Percentiles rank a stretch among this genome's conserved stretches.
These are phyloP conservation scores for Psittacula derbiana DNA, from an alignment of 2,797 vertebrate genomes.

Conservation along the genomic window DNA sequence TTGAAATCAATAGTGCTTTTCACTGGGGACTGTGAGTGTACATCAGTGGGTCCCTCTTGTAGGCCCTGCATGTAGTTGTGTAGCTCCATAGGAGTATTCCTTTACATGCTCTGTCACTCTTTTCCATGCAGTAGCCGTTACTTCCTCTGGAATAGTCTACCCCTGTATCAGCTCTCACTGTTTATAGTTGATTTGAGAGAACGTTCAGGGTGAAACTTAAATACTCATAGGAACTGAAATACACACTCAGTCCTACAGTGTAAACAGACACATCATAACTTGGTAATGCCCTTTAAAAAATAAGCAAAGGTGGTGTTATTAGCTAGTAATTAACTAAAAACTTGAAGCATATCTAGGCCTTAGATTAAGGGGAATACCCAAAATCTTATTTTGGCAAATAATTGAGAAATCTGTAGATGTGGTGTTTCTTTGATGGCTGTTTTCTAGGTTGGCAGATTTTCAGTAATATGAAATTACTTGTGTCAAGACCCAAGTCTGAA, in stretches of 20 bases:
- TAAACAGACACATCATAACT: neutral
- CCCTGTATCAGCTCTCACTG: neutral
- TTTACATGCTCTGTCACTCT: neutral
- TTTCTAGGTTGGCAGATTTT: neutral
- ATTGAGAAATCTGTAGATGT: neutral
- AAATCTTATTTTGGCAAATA: neutral
- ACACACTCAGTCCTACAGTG: neutral
- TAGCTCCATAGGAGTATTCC: neutral
- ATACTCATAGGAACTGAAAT: neutral
- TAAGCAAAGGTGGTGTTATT: neutral
- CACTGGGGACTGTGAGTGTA: neutral
- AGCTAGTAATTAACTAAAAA: neutral
- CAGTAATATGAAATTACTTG: neutral
- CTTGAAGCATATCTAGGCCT: neutral
- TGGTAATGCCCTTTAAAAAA: neutral
- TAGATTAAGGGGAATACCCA: neutral
- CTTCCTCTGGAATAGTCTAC: neutral
- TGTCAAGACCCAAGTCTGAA: neutral
- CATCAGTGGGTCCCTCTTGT: conserved; percentile 8
- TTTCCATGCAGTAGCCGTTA: neutral
- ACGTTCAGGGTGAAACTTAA: neutral
- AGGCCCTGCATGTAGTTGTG: neutral
- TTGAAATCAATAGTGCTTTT: conserved; percentile 45
- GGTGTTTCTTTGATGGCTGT: neutral
- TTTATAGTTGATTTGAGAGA: neutral